Percentiles rank a stretch among this genome's conserved stretches.
phyloP scores from a whole-genome alignment of 1,140 invertebrate genomes.

The Scaptomyza hsui region DNA sequence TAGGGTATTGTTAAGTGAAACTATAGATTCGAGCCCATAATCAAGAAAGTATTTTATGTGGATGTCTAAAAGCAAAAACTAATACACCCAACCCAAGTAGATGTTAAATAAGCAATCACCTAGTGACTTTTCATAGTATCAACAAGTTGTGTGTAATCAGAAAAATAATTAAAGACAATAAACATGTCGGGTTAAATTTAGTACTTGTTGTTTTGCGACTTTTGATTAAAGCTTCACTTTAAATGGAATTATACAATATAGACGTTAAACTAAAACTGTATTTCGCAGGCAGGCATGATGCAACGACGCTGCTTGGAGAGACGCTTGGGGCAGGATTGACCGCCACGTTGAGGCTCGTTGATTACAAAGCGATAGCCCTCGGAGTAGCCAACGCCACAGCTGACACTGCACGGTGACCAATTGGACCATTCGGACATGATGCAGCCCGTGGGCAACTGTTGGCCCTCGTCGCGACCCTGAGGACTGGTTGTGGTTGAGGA shows the following conservation, averaged over 20 bases:
- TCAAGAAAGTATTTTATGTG: too few relatives aligned
- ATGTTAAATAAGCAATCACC: background rate
- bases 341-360: conserved; percentile 88
- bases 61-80: too few relatives aligned
- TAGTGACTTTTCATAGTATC: conserved; percentile 3
- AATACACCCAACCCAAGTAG: conserved; percentile 4
- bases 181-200: background rate
- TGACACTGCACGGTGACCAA: conserved; percentile 90
- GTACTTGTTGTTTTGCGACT: background rate
- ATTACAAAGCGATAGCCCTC: conserved; percentile 79
- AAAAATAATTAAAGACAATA: conserved; percentile 13
- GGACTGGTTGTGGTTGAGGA: background rate
- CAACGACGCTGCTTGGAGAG: conserved; percentile 85
- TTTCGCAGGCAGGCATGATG: conserved; percentile 48
- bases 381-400: conserved; percentile 85
- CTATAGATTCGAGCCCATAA: too few relatives aligned
- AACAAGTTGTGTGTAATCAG: conserved; percentile 2
- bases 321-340: conserved; percentile 88
- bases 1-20: too few relatives aligned
- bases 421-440: conserved; percentile 89
- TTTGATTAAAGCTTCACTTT: background rate
- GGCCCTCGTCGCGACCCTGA: conserved; percentile 5
- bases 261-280: background rate
- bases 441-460: conserved; percentile 86
- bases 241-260: background rate